Conservation (phyloP, 1,140 invertebrate species). For the Aphis gossypii region DNA sequence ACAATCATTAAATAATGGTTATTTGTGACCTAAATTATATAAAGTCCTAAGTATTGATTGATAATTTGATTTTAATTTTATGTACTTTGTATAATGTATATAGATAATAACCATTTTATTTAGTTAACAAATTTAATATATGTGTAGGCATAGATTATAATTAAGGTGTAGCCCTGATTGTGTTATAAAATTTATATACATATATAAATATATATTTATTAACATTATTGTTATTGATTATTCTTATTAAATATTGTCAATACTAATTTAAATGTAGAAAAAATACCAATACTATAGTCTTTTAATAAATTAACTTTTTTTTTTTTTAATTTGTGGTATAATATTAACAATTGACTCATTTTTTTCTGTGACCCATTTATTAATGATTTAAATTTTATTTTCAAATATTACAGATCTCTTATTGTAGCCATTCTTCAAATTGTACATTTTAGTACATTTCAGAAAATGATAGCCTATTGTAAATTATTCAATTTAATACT, state of each 20-base stretch:
- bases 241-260: conserved; percentile 49
- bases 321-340: not conserved
- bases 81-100: conserved; percentile 47
- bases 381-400: not conserved
- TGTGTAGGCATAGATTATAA: conserved; percentile 39
- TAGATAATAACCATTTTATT: conserved; percentile 48
- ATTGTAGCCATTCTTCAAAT: not conserved
- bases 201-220: not conserved
- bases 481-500: not conserved
- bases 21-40: conserved; percentile 42
- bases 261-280: conserved; percentile 33
- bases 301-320: conserved; percentile 56
- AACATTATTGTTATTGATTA: conserved; percentile 41
- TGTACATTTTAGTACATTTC: not conserved
- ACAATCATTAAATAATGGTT: conserved; percentile 54
- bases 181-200: conserved; percentile 24
- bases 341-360: not conserved
- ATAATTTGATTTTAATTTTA: conserved; percentile 50
- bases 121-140: conserved; percentile 52
- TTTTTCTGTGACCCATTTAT: not conserved
- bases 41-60: conserved; percentile 22
- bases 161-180: conserved; percentile 10
- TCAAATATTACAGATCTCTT: not conserved
- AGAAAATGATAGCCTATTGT: not conserved
- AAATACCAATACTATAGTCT: conserved; percentile 24